Evolutionary conservation across 2,888 invertebrate genomes (phyloP).

Genomic region (Phragmatobia fuliginosa): DNA sequence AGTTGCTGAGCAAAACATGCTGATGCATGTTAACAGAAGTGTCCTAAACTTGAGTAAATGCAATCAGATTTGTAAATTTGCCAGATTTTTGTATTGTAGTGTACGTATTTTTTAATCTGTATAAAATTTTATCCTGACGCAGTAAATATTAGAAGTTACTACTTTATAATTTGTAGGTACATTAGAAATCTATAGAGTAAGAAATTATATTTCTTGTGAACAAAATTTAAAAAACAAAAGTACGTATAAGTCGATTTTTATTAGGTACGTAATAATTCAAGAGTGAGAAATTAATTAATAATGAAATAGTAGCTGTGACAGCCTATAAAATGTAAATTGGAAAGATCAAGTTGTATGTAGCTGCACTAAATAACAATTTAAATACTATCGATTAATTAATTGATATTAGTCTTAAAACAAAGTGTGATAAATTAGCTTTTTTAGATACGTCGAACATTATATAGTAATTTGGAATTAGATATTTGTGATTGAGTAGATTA

Average conservation of each 20-base stretch:
- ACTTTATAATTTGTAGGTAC: not conserved
- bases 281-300: constrained; percentile 61
- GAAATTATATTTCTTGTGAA: not conserved
- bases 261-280: constrained; percentile 45
- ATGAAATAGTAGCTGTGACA: constrained; percentile 29
- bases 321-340: constrained; percentile 20
- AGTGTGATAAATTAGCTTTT: constrained; percentile 68
- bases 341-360: constrained; percentile 39
- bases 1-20: too few species aligned
- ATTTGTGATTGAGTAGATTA: constrained; percentile 54
- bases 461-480: constrained; percentile 49
- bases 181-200: not conserved
- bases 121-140: not conserved
- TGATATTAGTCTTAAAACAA: constrained; percentile 52
- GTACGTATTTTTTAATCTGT: not conserved
- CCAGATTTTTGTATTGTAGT: not conserved
- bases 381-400: constrained; percentile 25
- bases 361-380: constrained; percentile 34
- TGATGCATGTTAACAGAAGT: not conserved
- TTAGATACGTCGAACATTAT: constrained; percentile 47
- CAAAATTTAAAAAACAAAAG: not conserved
- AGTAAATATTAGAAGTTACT: not conserved
- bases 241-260: not conserved
- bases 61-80: not conserved
- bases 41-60: not conserved